Evolutionary conservation across 2,113 vertebrate species (phyloP).

Genomic region (Naja naja): DNA sequence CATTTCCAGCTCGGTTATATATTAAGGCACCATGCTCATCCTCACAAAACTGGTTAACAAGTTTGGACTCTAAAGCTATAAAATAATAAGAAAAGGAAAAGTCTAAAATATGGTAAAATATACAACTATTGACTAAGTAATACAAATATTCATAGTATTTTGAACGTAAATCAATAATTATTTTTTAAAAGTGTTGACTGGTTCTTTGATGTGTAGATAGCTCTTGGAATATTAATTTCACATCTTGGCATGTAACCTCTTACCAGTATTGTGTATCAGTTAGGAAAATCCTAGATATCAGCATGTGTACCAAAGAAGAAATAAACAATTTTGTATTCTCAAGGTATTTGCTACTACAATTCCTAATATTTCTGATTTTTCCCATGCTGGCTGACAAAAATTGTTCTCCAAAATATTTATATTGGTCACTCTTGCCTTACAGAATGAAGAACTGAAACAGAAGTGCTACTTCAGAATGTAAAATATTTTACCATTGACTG

Average conservation of each 20-base stretch:
- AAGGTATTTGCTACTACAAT: neutral
- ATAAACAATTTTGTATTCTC: neutral
- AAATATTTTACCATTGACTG: neutral
- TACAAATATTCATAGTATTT: neutral
- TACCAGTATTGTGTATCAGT: neutral
- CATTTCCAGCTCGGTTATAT: slow-evolving; percentile 76
- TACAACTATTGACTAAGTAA: neutral
- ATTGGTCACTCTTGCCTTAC: neutral
- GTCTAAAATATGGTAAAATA: neutral
- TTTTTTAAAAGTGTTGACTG: neutral
- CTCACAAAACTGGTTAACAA: slow-evolving; percentile 89
- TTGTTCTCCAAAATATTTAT: neutral
- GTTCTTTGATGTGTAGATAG: neutral
- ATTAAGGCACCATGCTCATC: slow-evolving; percentile 83
- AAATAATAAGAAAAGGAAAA: slow-evolving; percentile 17
- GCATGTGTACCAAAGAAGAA: neutral
- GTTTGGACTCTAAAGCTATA: slow-evolving; percentile 84
- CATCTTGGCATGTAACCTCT: neutral
- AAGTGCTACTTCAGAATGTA: neutral
- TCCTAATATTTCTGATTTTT: neutral
- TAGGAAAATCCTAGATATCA: neutral
- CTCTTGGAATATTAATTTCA: neutral
- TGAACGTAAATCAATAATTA: neutral
- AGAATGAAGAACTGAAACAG: neutral
- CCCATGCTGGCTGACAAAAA: neutral